Conservation (phyloP, 2,797 vertebrate genomes). For the Sphaeramia orbicularis region DNA sequence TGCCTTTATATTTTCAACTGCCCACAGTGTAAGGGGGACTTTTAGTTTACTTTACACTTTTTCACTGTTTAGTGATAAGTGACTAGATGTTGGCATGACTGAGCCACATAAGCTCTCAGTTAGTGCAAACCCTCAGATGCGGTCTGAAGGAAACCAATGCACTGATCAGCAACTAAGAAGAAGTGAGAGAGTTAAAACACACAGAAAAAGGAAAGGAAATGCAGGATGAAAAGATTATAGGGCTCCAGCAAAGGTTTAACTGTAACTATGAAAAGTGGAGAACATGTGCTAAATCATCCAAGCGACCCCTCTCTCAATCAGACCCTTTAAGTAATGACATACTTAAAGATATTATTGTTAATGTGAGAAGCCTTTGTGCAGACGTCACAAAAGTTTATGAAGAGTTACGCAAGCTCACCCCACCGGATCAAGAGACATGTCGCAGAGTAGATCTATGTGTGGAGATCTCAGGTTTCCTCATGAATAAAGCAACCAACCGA, state of each 20-base stretch:
- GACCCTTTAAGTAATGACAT: constrained; percentile 28
- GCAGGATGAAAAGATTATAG: constrained; percentile 25
- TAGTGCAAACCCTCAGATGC: no score
- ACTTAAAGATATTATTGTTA: constrained; percentile 46
- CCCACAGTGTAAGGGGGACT: no score
- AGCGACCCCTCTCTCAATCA: constrained; percentile 38
- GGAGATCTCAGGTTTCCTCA: constrained; percentile 30
- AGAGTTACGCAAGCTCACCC: constrained; percentile 22
- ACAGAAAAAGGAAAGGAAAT: constrained; percentile 43
- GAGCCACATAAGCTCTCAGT: no score
- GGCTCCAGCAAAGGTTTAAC: constrained; percentile 23
- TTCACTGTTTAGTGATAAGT: no score
- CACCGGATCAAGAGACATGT: constrained; percentile 25
- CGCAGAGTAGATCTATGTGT: constrained; percentile 46
- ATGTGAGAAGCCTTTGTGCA: constrained; percentile 28
- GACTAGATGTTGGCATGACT: no score
- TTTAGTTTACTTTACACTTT: no score
- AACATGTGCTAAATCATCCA: constrained; percentile 23
- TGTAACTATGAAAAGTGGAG: constrained; percentile 42
- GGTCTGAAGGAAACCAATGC: no score
- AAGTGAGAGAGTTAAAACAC: constrained; percentile 10
- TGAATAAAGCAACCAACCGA: constrained; percentile 24
- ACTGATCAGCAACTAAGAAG: constrained; percentile 3
- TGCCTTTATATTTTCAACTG: no score
- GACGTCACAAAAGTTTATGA: constrained; percentile 32